Evolutionary conservation across 1,140 invertebrate genomes (phyloP).

Genomic region (Phymorhynchus buccinoides): DNA sequence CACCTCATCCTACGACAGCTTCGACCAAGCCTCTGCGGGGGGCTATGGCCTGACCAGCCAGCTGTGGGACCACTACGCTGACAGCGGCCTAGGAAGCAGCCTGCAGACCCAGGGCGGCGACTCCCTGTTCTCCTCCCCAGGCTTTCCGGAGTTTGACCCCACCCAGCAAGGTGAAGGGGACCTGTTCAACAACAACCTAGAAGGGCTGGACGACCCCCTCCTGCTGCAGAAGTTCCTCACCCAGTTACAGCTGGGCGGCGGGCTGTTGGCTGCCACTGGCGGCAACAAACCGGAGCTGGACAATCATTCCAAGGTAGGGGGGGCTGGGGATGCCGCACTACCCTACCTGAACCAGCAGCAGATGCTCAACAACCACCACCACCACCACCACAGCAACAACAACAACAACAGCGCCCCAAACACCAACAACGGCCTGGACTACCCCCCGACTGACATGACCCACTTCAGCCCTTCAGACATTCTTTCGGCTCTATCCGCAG

Average conservation of each 20-base stretch:
- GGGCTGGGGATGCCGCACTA: slow-evolving; percentile 1
- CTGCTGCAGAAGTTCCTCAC: slow-evolving; percentile 35
- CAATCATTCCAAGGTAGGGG: slow-evolving; percentile 31
- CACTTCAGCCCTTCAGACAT: slow-evolving; percentile 20
- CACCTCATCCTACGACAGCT: slow-evolving; percentile 40
- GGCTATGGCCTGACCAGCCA: slow-evolving; percentile 25
- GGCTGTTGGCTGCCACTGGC: not conserved
- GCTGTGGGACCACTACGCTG: slow-evolving; percentile 45
- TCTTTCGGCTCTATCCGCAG: not conserved
- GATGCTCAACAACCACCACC: slow-evolving; percentile 27
- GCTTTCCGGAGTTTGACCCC: slow-evolving; percentile 26
- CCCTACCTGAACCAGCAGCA: slow-evolving; percentile 20
- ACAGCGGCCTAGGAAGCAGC: slow-evolving; percentile 31
- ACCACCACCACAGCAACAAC: not conserved
- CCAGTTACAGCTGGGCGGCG: slow-evolving; percentile 33
- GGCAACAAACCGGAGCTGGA: slow-evolving; percentile 22
- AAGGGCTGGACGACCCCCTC: slow-evolving; percentile 34
- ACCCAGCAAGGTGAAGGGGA: slow-evolving; percentile 18
- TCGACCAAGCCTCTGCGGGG: slow-evolving; percentile 37
- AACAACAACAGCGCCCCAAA: slow-evolving; percentile 1
- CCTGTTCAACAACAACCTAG: slow-evolving; percentile 28
- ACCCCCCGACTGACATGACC: not conserved
- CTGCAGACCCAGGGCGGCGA: slow-evolving; percentile 12
- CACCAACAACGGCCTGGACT: slow-evolving; percentile 8
- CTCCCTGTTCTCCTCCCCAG: slow-evolving; percentile 31